A percentile compares a stretch with the other conserved stretches of the same genome.
Evolutionary conservation across 2,797 vertebrate genomes (phyloP).

Genomic region (Lutjanus campechanus): DNA sequence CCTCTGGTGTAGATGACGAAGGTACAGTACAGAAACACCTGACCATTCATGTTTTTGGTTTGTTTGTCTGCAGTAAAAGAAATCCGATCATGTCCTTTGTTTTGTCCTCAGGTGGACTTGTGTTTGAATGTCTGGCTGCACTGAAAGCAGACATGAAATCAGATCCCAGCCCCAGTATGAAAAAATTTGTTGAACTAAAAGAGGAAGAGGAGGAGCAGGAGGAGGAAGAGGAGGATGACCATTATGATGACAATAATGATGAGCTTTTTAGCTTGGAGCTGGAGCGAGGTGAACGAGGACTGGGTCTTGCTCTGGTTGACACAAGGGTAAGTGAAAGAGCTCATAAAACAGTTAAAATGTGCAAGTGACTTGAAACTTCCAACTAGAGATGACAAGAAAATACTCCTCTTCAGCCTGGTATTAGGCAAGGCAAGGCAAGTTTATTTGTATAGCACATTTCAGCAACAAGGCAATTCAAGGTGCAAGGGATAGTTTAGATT

Average conservation of each 20-base stretch:
- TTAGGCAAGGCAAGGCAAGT: too few species aligned
- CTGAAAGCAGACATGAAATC: conserved; percentile 64
- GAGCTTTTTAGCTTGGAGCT: conserved; percentile 86
- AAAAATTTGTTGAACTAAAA: conserved; percentile 57
- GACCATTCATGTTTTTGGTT: neutral
- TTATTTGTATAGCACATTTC: too few species aligned
- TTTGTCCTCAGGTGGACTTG: conserved; percentile 63
- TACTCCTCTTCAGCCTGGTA: too few species aligned
- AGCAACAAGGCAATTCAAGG: too few species aligned
- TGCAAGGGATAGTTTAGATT: too few species aligned
- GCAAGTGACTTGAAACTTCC: neutral
- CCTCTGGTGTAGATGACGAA: conserved; percentile 55
- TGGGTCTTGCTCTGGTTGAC: conserved; percentile 85
- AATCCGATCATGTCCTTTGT: neutral
- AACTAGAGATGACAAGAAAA: neutral
- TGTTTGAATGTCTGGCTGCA: conserved; percentile 74
- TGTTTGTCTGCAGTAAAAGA: neutral
- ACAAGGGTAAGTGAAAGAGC: conserved; percentile 78
- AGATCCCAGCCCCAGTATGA: conserved; percentile 29
- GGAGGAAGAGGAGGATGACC: conserved; percentile 53
- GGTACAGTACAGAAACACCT: conserved; percentile 61
- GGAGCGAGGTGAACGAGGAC: conserved; percentile 79
- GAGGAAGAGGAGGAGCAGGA: conserved; percentile 67
- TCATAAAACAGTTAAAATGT: neutral
- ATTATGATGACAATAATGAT: conserved; percentile 61